phyloP scores from a whole-genome alignment of 2,888 invertebrate genomes.

The Cantharis flavilabris region DNA sequence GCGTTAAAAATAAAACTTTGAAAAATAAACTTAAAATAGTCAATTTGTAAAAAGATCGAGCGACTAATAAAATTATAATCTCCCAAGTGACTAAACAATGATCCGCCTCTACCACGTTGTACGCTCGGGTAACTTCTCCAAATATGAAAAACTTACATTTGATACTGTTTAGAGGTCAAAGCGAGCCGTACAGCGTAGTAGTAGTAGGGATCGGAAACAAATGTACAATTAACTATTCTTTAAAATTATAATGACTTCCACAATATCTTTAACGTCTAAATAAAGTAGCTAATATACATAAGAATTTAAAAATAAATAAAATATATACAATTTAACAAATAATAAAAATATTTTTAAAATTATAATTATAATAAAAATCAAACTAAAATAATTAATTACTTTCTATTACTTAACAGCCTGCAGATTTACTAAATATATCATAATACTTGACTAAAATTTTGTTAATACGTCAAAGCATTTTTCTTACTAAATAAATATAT shows the following conservation, averaged over 20 bases:
- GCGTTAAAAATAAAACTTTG: neutral
- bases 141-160: neutral
- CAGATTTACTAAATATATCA: conserved; percentile 6
- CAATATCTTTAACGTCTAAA: neutral
- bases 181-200: neutral
- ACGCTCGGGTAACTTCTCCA: neutral
- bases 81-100: neutral
- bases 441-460: conserved; percentile 9
- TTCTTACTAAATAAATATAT: conserved; percentile 11
- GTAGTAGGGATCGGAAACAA: neutral
- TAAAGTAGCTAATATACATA: conserved; percentile 1
- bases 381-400: conserved; percentile 9
- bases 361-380: neutral
- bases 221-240: neutral
- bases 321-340: conserved; percentile 1
- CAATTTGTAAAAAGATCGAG: neutral
- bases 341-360: neutral
- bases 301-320: conserved; percentile 2
- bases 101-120: neutral
- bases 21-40: neutral
- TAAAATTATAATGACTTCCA: neutral
- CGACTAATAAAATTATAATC: neutral
- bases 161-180: neutral
- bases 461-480: conserved; percentile 9
- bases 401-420: conserved; percentile 9